These are phyloP conservation scores for Burhinus oedicnemus DNA, from an alignment of 2,113 vertebrate genomes.

Conservation along the genomic window DNA sequence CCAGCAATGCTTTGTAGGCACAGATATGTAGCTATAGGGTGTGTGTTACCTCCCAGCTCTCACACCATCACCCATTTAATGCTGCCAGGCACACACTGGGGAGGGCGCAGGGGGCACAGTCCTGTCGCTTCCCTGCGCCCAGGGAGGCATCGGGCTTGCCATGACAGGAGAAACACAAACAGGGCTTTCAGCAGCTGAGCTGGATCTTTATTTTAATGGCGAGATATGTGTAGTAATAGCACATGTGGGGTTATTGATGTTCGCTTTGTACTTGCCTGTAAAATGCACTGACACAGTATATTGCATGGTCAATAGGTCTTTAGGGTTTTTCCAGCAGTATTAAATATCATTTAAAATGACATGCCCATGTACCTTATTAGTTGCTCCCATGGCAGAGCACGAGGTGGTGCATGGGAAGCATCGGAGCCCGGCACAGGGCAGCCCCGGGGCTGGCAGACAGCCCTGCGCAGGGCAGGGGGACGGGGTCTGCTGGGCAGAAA, in stretches of 20 bases:
- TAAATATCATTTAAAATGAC: conserved; percentile 45
- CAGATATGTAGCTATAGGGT: fast-evolving
- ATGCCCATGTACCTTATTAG: neutral
- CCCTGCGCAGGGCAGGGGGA: neutral
- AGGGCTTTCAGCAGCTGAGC: neutral
- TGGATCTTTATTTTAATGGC: conserved; percentile 27
- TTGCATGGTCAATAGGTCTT: neutral
- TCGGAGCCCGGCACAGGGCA: fast-evolving
- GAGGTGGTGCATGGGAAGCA: fast-evolving
- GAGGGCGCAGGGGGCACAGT: neutral
- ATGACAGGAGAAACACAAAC: neutral
- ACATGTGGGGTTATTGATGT: conserved; percentile 54
- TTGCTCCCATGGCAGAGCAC: neutral
- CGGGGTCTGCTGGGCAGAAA: neutral
- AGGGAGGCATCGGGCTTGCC: neutral
- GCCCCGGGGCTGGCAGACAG: neutral
- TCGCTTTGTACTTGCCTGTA: conserved; percentile 14
- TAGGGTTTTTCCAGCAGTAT: conserved; percentile 10
- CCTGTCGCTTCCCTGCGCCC: neutral
- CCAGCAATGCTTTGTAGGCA: neutral
- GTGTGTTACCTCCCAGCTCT: neutral
- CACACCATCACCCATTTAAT: neutral
- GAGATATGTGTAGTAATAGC: conserved; percentile 2
- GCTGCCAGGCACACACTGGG: fast-evolving
- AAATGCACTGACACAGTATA: conserved; percentile 55